Evolutionary conservation across 2,113 vertebrate species (phyloP), one percentile per base, ranked within the genome.

Genomic region (Furnarius figulus): DNA sequence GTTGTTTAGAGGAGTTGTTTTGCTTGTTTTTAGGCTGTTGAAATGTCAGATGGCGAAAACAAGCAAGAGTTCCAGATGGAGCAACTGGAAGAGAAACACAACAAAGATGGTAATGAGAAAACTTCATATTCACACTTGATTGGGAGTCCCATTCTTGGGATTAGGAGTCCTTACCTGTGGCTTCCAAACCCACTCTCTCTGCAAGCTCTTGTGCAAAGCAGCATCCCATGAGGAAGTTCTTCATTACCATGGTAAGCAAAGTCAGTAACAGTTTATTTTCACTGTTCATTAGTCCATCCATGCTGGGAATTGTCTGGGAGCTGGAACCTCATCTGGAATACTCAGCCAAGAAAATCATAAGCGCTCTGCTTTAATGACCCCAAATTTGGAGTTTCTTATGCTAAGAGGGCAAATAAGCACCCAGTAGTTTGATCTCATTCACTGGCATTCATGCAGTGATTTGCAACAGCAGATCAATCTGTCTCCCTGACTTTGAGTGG

Each of bases 11-110:
- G 68, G 66, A 24, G 52, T 80, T 96, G 65, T 94, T 96, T 96
- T 96, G 65, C 73, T 97, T 96, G 58, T 11, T 96, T 97, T 96
- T 70, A 97, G 94, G 56, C 71, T 87, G 52, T 93, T 92, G 91
- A 96, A 96, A 98, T 98, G 97, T 97, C 95, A 87, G 88, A 65
- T 23, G 87, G 85, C 49, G 35, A 96, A 90, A 97, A 63, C 83
- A 95, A 93, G 12, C 71, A 97, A 52, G 96, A 95, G 37, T 93
- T 98, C 93, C 97, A 97, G 78, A 96, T 96, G 31, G 89, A 95
- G 89, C 83, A 96, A 8, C 72, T 88, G 19, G 90, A 91, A 40
- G 95, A 97, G 81, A 94, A 82, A 27, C 91, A 90, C 1, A 37
- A 88, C 30, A 44, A 89, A n/a, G n/a, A 65, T 24, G 44, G 24